Percentiles rank a stretch among this genome's conserved stretches.
Evolutionary conservation across 1,140 invertebrate genomes (phyloP).

Genomic region (Meloidogyne exigua): DNA sequence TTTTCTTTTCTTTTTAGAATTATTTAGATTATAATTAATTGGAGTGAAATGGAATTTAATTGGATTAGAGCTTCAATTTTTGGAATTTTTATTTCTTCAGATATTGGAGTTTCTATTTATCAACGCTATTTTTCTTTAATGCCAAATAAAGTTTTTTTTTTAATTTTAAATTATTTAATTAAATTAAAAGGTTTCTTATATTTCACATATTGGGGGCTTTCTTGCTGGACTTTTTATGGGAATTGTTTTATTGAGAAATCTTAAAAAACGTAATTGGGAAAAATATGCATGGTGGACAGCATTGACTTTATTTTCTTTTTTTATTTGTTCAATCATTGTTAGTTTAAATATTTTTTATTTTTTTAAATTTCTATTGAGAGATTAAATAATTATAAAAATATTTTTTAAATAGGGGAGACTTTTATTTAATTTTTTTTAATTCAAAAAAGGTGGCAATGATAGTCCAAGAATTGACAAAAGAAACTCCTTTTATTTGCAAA

Average conservation of each 20-base stretch:
- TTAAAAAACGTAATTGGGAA: slow-evolving; percentile 39
- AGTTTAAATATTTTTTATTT: slow-evolving; percentile 11
- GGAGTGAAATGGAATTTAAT: slow-evolving; percentile 77
- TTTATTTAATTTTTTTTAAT: not conserved
- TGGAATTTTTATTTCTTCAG: slow-evolving; percentile 71
- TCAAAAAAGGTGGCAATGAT: not conserved
- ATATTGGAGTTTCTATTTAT: slow-evolving; percentile 49
- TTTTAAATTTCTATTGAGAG: not conserved
- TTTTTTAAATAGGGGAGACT: not conserved
- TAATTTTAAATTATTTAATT: slow-evolving; percentile 17
- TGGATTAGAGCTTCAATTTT: slow-evolving; percentile 74
- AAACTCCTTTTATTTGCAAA: not conserved
- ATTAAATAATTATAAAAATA: too few relatives aligned
- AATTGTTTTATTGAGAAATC: slow-evolving; percentile 42
- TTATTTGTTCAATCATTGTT: slow-evolving; percentile 23
- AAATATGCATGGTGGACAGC: slow-evolving; percentile 47
- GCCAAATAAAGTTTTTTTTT: slow-evolving; percentile 22
- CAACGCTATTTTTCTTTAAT: slow-evolving; percentile 39
- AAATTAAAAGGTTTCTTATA: slow-evolving; percentile 40
- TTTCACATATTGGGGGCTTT: slow-evolving; percentile 50
- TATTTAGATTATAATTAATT: slow-evolving; percentile 76
- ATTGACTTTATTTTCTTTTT: slow-evolving; percentile 39
- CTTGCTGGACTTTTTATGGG: slow-evolving; percentile 45
- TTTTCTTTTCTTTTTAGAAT: too few relatives aligned
- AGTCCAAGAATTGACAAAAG: not conserved